phyloP scores from a whole-genome alignment of 1,140 invertebrate species.

The Saccostrea echinata region DNA sequence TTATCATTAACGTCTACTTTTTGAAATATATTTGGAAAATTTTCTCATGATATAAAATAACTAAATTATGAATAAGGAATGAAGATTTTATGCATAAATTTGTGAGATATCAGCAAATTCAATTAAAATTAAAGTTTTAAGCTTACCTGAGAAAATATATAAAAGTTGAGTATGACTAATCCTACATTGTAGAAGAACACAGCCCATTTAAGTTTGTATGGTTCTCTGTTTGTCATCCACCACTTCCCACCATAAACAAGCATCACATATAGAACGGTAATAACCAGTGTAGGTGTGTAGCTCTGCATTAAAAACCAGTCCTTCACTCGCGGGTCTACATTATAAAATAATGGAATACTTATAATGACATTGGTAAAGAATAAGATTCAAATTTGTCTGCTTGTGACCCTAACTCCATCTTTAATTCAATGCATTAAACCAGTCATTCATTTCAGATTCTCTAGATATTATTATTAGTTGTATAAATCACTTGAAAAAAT shows the following conservation, averaged over 20 bases:
- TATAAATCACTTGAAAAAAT: no score
- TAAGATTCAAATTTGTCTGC: no score
- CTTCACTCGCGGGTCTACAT: constrained; percentile 85
- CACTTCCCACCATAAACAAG: constrained; percentile 88
- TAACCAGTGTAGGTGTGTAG: constrained; percentile 90
- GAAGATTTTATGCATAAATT: no score
- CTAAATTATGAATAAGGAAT: no score
- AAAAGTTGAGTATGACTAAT: constrained; percentile 91
- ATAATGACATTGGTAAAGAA: not conserved
- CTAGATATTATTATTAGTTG: no score
- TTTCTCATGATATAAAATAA: no score
- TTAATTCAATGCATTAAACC: no score
- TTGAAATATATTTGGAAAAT: no score
- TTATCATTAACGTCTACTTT: no score
- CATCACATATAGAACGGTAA: constrained; percentile 91
- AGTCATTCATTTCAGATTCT: no score
- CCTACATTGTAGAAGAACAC: constrained; percentile 92
- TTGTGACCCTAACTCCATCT: no score
- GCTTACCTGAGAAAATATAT: constrained; percentile 89
- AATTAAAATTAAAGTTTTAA: not conserved
- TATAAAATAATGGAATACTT: not conserved
- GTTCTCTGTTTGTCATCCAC: constrained; percentile 89
- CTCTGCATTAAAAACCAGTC: constrained; percentile 95
- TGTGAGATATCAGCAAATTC: not conserved
- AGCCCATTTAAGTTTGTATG: constrained; percentile 88